Conservation (phyloP, 1,140 invertebrate species). For the Ceratina australensis region DNA sequence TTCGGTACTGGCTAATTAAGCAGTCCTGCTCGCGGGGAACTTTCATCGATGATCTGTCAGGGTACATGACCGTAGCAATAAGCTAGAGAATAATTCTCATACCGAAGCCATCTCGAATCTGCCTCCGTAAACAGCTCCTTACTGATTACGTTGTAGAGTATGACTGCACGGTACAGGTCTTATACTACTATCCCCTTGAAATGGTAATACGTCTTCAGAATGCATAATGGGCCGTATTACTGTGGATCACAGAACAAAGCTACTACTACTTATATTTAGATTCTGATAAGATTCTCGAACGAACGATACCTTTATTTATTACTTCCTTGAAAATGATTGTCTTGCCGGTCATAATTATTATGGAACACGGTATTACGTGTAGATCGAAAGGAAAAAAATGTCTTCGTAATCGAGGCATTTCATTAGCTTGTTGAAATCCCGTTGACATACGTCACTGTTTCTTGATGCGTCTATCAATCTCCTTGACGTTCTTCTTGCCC, state of each 20-base stretch:
- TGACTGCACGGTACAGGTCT: not conserved
- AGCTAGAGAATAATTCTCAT: not conserved
- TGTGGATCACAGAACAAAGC: not conserved
- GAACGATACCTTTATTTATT: no score
- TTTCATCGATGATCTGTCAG: not conserved
- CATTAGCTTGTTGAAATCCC: not conserved
- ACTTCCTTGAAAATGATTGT: no score
- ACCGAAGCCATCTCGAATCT: not conserved
- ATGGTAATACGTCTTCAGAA: not conserved
- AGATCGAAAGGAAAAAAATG: no score
- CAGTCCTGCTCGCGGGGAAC: not conserved
- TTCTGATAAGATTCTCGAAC: no score
- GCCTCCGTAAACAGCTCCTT: slow-evolving; percentile 2
- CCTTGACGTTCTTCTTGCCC: slow-evolving; percentile 5
- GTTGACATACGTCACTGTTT: slow-evolving; percentile 7
- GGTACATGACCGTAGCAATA: not conserved
- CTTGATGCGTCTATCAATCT: slow-evolving; percentile 15
- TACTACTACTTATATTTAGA: no score
- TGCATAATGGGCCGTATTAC: not conserved
- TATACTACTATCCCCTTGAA: slow-evolving; percentile 5
- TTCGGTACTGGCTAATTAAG: not conserved
- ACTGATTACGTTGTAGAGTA: not conserved
- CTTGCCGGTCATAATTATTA: no score
- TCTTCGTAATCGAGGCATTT: slow-evolving; percentile 6
- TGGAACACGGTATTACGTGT: no score